Percentiles rank a stretch among this genome's conserved stretches.
These are phyloP conservation scores for Phainopepla nitens DNA, from an alignment of 2,113 vertebrate genomes.

Conservation along the genomic window DNA sequence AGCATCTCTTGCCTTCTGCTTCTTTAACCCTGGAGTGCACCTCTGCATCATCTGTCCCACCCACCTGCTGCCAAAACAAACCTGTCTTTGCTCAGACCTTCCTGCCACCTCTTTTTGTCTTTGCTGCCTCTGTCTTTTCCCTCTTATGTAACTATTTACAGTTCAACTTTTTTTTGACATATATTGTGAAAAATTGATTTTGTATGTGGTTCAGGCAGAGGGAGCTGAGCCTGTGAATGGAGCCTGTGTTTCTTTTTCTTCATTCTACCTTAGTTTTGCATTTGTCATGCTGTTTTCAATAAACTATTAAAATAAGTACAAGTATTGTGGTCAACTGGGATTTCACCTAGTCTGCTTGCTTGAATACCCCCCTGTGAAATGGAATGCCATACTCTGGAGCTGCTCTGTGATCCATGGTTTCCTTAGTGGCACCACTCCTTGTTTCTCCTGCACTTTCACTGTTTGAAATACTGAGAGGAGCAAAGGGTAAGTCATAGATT, in stretches of 20 bases:
- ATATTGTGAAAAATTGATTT: neutral
- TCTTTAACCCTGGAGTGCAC: fast-evolving
- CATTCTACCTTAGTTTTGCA: neutral
- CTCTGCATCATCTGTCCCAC: neutral
- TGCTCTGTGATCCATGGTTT: neutral
- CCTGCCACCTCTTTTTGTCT: neutral
- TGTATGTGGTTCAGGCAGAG: fast-evolving
- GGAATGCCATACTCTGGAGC: neutral
- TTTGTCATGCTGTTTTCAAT: neutral
- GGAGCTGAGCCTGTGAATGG: neutral
- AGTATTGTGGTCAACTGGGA: neutral
- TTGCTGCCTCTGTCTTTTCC: neutral
- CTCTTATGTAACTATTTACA: neutral
- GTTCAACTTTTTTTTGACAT: neutral
- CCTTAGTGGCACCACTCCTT: fast-evolving
- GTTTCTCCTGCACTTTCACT: neutral
- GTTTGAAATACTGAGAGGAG: neutral
- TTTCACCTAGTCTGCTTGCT: neutral
- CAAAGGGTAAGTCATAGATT: neutral
- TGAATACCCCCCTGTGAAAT: neutral
- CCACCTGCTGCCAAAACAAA: neutral
- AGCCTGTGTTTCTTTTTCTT: neutral
- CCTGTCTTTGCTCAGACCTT: neutral
- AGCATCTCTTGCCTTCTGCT: neutral
- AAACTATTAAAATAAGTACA: neutral